Evolutionary conservation across 2,888 invertebrate species (phyloP), one percentile per base, ranked within the genome.

Genomic region (Aleiodes leptofemur): DNA sequence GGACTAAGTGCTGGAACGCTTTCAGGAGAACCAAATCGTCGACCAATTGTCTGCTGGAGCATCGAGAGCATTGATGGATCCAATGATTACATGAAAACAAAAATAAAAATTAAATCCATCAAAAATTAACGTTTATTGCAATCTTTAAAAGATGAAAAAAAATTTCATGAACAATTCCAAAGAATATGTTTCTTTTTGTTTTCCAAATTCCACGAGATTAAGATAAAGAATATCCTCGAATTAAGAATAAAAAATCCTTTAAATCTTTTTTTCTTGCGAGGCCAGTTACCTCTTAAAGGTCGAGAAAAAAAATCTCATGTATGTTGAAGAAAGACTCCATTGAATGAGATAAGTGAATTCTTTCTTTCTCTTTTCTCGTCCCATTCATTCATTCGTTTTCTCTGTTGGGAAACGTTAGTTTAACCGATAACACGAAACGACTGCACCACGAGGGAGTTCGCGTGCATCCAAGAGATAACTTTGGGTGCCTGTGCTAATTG

Each of bases 401-500:
- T 50, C 43, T 43, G 29, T 53, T 55, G 38, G 16, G 16, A 68
- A 34, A 73, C 48, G 23, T 50, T 29, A 34, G 14, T 43, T 51
- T n/a, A 23, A 31, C 43, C 53, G 50, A 66, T 61, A 61, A 50
- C 29, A 66, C 23, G 29, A 48, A 66, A 50, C 66, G 50, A 66
- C 50, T 29, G 29, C 50, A 61, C 71, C 73, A 74, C 75, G 73
- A 75, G 78, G 34, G 34, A 76, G 73, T 79, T 80, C 73, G 77
- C 84, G 84, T 84, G 83, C 83, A 83, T 81, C 80, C 76, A 74
- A 76, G 77, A 82, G 84, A 85, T 85, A 85, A 83, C 79, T 81
- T 59, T 76, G 80, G 82, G 82, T 82, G 83, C 80, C 80, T 69
- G 79, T 80, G 82, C 84, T 86, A 86, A 86, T 86, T 86, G 85